These are phyloP conservation scores for Calcarius lapponicus DNA, from an alignment of 2,797 vertebrate species.

Conservation along the genomic window DNA sequence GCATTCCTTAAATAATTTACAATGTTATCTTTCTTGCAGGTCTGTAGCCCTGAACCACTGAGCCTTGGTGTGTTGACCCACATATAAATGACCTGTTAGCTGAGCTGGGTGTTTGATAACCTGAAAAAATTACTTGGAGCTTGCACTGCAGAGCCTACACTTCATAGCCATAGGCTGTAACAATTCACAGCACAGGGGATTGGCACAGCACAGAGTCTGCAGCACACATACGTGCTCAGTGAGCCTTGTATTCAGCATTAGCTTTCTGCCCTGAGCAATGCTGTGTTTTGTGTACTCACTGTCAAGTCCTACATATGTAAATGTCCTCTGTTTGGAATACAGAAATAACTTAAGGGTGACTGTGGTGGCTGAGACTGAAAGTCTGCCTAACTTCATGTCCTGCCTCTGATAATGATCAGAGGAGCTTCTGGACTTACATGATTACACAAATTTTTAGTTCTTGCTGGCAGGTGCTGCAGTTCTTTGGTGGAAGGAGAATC, in stretches of 20 bases:
- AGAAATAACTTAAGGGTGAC: neutral
- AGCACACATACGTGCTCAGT: rapidly evolving
- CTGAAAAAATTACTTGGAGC: neutral
- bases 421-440: neutral
- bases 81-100: neutral
- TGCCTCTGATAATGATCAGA: neutral
- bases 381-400: neutral
- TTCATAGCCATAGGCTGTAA: neutral
- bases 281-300: neutral
- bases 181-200: neutral
- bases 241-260: neutral
- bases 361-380: neutral
- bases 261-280: neutral
- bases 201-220: neutral
- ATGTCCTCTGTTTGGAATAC: neutral
- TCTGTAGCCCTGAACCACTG: neutral
- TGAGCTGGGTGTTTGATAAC: neutral
- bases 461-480: neutral
- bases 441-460: neutral
- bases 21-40: neutral
- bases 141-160: neutral
- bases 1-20: neutral
- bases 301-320: neutral
- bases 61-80: neutral
- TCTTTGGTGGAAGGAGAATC: neutral